phyloP scores from a whole-genome alignment of 2,797 vertebrate genomes.

The Oreortyx pictus region DNA sequence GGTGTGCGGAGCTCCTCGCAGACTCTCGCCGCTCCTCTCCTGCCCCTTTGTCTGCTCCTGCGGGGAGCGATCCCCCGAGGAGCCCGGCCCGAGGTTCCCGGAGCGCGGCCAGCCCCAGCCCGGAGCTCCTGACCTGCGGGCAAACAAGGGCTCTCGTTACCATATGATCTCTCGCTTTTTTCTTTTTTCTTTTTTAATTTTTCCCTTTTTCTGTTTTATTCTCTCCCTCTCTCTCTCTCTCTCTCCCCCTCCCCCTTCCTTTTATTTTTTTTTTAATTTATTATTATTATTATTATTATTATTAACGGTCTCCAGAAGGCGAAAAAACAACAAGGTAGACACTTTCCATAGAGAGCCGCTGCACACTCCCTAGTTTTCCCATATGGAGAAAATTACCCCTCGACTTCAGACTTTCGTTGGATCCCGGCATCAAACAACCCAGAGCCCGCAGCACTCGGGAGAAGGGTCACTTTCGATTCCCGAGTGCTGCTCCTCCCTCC shows the following conservation, averaged over 20 bases:
- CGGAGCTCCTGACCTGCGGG: background rate
- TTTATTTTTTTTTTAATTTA: background rate
- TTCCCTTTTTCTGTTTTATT: background rate
- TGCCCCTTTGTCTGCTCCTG: background rate
- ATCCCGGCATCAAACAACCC: background rate
- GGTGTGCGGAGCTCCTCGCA: background rate
- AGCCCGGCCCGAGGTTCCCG: background rate
- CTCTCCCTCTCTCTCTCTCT: no score
- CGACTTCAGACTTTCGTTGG: slow-evolving; percentile 3
- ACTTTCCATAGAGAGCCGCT: background rate
- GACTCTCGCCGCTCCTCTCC: background rate
- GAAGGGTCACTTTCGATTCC: background rate
- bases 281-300: no score
- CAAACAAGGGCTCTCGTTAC: background rate
- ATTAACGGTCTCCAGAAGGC: background rate
- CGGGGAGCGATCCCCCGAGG: background rate
- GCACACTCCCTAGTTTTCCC: background rate
- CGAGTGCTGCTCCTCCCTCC: background rate
- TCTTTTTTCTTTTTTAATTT: background rate
- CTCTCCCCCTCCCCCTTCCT: background rate
- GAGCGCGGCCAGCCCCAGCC: background rate
- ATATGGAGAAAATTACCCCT: slow-evolving; percentile 66
- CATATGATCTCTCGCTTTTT: fast-evolving
- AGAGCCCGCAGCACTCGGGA: background rate
- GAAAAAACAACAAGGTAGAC: background rate